Evolutionary conservation across 2,113 vertebrate genomes (phyloP).

Genomic region (Oplegnathus fasciatus): DNA sequence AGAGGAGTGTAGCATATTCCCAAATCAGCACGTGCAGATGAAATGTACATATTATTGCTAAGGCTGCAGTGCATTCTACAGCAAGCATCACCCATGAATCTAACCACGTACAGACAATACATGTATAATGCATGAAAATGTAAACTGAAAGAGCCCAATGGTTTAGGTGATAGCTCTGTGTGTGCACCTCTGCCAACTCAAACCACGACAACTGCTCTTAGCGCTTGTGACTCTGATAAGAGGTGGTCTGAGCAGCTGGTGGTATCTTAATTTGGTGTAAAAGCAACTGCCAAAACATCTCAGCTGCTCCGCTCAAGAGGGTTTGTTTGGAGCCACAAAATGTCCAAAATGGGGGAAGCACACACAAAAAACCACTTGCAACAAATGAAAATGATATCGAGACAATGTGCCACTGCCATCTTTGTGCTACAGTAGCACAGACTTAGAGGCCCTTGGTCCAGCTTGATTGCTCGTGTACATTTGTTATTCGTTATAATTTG

Average conservation of each 20-base stretch:
- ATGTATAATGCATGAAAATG: neutral
- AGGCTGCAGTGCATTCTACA: neutral
- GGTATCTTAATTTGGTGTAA: neutral
- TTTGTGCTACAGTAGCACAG: neutral
- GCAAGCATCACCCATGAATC: neutral
- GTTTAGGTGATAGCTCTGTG: neutral
- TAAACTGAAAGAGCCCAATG: neutral
- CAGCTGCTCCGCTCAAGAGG: neutral
- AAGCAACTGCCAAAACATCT: neutral
- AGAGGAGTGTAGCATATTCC: conserved; percentile 25
- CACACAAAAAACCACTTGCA: neutral
- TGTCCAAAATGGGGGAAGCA: neutral
- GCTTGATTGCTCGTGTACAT: neutral
- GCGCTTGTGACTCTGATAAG: neutral
- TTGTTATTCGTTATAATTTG: neutral
- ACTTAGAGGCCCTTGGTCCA: too few relatives aligned
- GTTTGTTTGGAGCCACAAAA: neutral
- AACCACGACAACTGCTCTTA: neutral
- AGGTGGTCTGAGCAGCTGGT: neutral
- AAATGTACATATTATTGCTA: conserved; percentile 8
- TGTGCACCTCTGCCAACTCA: neutral
- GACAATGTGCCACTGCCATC: neutral
- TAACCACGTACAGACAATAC: neutral
- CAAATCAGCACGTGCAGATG: conserved; percentile 20
- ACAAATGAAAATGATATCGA: neutral